Base-by-base conservation (phyloP, 2,888 invertebrate genomes). In the Volucella inanis region DNA sequence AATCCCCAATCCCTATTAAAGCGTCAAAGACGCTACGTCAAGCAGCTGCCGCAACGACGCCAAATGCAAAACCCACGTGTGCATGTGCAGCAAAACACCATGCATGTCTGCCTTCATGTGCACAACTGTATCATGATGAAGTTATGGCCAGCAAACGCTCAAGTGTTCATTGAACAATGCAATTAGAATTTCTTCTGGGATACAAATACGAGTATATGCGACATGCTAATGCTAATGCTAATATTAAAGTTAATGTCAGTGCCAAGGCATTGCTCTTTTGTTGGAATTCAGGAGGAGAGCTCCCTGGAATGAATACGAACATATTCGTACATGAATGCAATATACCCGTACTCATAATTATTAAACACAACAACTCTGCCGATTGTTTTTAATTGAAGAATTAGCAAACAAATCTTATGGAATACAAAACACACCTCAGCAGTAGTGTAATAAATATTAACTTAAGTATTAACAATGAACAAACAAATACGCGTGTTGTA, bases 101-200 rank as follows among this genome's bases (percentile, higher is more conserved):
- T 68, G 67, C 61, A 78, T 70, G 55, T 71, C 70, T 39, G 65
- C 45, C 31, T 22, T 39, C 50, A 39, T 67, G 39, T 52, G 49
- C 22, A 62, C 75, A 68, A 50, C 70, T 54, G 65, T 64, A 65
- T 14, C 61, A 47, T 59, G 50, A 54, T 39, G 31, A 45, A 65
- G 52, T 14, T 59, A 52, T 52, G 57, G 18, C n/a, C 38, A 45
- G 39, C 6, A 31, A 15, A 14, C 45, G 47, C 2, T 57, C 65
- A n/a, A 39, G 50, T 59, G 43, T 64, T 79, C 49, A 61, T 31
- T 57, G 18, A 50, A 39, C 15, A 62, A 74, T 49, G 2, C 65
- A 61, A 41, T 22, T 22, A 57, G 14, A 45, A 54, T 62, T 15
- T 18, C 22, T 61, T 59, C 43, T 49, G 67, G 18, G 64, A 62